Base-by-base conservation (phyloP, 2,797 vertebrate genomes). In the Bovichtus diacanthus region DNA sequence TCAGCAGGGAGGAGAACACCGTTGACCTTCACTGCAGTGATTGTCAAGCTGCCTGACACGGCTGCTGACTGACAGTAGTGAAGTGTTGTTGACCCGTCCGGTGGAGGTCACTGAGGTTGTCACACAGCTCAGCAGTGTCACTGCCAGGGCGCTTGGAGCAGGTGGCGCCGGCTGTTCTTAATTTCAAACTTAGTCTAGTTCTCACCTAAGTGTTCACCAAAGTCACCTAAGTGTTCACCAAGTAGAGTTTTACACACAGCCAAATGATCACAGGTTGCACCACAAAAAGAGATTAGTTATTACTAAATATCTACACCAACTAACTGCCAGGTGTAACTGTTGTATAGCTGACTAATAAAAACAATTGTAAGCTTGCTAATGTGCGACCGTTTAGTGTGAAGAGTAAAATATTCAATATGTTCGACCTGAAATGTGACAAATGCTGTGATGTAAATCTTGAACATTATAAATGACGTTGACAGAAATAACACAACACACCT, bases 51-150 rank as follows among this genome's bases (percentile, higher is more conserved):
- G 25, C 44, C 38, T 15, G 10, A 16, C 13, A 38, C 39, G 19
- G n/a, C n/a, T n/a, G 6, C 5, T 34, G 46, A 25, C 38, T 23
- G 18, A 54, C 18, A 25, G 19, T 11, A n/a, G n/a, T 31, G 50
- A 3, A 23, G 19, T 39, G 16, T 66, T 19, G 29, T 9, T 54
- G 25, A n/a, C 21, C 27, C 46, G 23, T 21, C 15, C 50, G 27
- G 12, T 66, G 29, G 41, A 62, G 13, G 36, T 63, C 34, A 19
- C 50, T 31, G 21, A 55, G 50, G 3, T 23, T 9, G 29, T 6
- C 55, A 58, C 58, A 50, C 38, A 41, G 46, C 55, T 64, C 59
- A 21, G 41, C 53, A 50, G 43, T n/a, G n/a, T n/a, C n/a, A n/a
- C n/a, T 2, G n/a, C 16, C 41, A 25, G 15, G 25, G 50, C 50